phyloP scores from a whole-genome alignment of 2,888 invertebrate species.

The Tipula unca region DNA sequence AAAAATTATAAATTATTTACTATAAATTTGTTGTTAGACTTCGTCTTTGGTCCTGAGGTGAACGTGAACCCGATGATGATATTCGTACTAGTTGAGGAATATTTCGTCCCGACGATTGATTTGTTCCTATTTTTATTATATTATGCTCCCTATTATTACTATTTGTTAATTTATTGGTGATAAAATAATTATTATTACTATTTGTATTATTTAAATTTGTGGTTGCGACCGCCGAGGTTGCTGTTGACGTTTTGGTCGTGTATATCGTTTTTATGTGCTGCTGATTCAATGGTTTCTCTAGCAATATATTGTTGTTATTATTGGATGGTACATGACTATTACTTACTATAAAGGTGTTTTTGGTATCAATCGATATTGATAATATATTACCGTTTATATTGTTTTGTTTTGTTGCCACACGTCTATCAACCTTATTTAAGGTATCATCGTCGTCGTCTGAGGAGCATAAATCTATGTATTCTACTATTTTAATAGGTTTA shows the following conservation, averaged over 20 bases:
- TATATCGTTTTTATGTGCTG: not conserved
- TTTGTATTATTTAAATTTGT: slow-evolving; percentile 21
- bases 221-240: not conserved
- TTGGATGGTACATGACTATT: not conserved
- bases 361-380: not conserved
- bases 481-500: slow-evolving; percentile 34
- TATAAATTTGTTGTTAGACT: slow-evolving; percentile 17
- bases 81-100: slow-evolving; percentile 14
- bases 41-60: not conserved
- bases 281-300: not conserved
- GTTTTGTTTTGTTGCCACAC: not conserved
- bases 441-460: slow-evolving; percentile 51
- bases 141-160: slow-evolving; percentile 26
- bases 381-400: not conserved
- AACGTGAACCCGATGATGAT: not conserved
- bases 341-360: not conserved
- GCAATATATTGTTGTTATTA: not conserved
- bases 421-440: not conserved
- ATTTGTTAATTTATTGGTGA: slow-evolving; percentile 28
- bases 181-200: slow-evolving; percentile 26
- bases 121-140: slow-evolving; percentile 20
- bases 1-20: slow-evolving; percentile 1
- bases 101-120: not conserved
- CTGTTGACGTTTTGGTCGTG: not conserved
- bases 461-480: slow-evolving; percentile 56